Evolutionary conservation across 2,888 invertebrate genomes (phyloP), one percentile per base, ranked within the genome.

Genomic region (Candidula unifasciata): DNA sequence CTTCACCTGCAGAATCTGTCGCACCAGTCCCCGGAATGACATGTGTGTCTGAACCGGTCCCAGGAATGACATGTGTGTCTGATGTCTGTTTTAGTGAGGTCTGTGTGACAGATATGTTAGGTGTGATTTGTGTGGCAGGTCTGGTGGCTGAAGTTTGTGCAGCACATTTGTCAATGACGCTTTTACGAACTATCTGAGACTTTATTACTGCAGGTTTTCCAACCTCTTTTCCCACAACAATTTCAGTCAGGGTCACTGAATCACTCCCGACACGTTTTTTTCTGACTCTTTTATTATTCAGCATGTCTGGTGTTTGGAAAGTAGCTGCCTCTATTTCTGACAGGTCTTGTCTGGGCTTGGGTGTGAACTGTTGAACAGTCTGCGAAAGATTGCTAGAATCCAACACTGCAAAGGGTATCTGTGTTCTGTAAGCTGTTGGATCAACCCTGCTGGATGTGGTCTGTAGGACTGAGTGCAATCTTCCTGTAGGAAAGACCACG

Each of bases 191-290:
- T 2, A 16, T 33, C 5, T 66, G 27, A 2, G 79, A 79, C 27
- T 79, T 16, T n/a, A 66, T 18, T 21, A 44, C 79, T 37, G 64
- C 33, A 35, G 64, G 37, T 16, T 79, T 44, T 2, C 79, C 66
- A 35, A 64, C 27, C 37, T 79, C 66, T 66, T 79, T 79, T 1
- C 2, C 27, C 27, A 79, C 57, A 35, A 79, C n/a, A 27, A 79
- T 24, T 79, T 79, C 64, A 66, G 66, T 37, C 3, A 77, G 33
- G 30, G 77, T 77, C 57, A 0, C 6, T 2, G 33, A 33, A 0
- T 27, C 21, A 66, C 16, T 37, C 44, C 10, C 10, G n/a, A 6
- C 24, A 27, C 44, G n/a, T 1, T 13, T 3, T 52, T 21, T 73
- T 8, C 16, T 52, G 3, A 10, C 33, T n/a, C n/a, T n/a, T 71